Evolutionary conservation across 2,113 vertebrate genomes (phyloP).

Genomic region (Rhipidura dahli): DNA sequence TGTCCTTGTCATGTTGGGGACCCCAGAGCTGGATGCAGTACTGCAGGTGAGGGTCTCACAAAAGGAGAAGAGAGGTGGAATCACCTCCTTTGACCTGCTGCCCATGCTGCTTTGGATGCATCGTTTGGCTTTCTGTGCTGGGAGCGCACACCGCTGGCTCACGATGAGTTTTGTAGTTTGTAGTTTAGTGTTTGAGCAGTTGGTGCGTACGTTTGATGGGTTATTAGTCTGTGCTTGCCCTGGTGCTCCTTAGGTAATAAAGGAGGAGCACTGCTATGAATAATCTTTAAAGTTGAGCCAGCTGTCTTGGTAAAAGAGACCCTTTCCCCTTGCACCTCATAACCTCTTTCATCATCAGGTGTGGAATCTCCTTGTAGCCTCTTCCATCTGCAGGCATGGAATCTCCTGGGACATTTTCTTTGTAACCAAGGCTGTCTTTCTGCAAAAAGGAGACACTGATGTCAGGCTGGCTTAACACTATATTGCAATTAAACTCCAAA

Average conservation of each 20-base stretch:
- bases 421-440: not conserved
- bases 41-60: not conserved
- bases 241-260: not conserved
- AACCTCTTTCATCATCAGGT: not conserved
- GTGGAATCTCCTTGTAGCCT: not conserved
- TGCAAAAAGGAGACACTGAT: not conserved
- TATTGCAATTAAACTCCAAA: not conserved
- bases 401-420: not conserved
- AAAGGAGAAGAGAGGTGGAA: not conserved
- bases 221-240: not conserved
- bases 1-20: not conserved
- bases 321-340: not conserved
- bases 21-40: not conserved
- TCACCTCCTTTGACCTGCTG: not conserved
- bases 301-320: not conserved
- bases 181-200: not conserved
- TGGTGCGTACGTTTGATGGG: fast-evolving
- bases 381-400: not conserved
- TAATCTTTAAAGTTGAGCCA: not conserved
- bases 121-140: not conserved
- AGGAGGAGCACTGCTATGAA: not conserved
- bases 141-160: fast-evolving
- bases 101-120: not conserved
- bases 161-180: not conserved
- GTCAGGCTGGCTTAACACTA: not conserved